Evolutionary conservation across 2,113 vertebrate genomes (phyloP), one percentile per base, ranked within the genome.

Genomic region (Stomatorhinus ivindoensis): DNA sequence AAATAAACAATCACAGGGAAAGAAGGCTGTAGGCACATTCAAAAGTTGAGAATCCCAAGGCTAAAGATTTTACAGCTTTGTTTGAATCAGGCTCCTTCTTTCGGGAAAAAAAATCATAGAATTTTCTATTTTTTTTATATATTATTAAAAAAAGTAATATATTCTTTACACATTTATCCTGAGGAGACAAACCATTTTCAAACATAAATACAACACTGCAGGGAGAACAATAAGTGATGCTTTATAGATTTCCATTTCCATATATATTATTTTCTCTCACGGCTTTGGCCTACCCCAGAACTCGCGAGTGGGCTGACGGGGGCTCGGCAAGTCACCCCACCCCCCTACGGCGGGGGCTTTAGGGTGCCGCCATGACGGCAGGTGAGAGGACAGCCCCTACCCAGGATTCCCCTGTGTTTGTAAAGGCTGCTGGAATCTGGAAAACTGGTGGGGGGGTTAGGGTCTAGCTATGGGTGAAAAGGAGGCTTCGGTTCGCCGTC

Each of bases 191-290:
- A 95, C 93, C 92, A 93, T 94, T 94, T 95, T 93, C 89, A 93
- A 94, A 96, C 94, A 93, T 93, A 95, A 95, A 95, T 93, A 95
- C 93, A 95, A 93, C 92, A 95, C 93, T 94, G 94, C 94, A 94
- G 93, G 94, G 94, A 94, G 93, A 94, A 94, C 94, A 95, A 95
- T 95, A 93, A 94, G 92, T 93, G 94, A 95, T 93, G 93, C 93
- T 94, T 95, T 94, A 94, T 94, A 95, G 94, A 94, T 95, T 94
- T 94, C 93, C 94, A 95, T 96, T 95, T 95, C 94, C 94, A 96
- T 95, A 95, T 95, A 95, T 96, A 95, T 95, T 94, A 95, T 95
- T 95, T 94, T 95, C 21, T 94, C 94, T 94, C 95, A 95, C 95
- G 94, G 94, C 93, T 94, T 93, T 91, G 15, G 92, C 93, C 92